Base-by-base conservation (phyloP, 1,140 invertebrate species). In the Matsumurasca onukii region DNA sequence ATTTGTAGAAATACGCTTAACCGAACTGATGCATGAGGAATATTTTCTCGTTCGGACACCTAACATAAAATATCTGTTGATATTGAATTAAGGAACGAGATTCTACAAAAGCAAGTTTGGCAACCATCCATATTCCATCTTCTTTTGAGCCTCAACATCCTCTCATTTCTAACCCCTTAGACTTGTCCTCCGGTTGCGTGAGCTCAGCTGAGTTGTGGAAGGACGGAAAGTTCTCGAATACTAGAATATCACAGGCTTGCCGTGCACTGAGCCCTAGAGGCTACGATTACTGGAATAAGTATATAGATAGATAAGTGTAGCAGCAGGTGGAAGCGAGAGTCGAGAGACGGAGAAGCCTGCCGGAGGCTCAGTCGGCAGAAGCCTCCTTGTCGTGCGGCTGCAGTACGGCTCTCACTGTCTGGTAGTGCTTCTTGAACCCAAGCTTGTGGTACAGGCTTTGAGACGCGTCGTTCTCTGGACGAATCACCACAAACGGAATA, bases 381-480 rank as follows among this genome's bases (percentile, higher is more conserved):
- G 66, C 24, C 25, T 31, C 39, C 30, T 68, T 57, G 31, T 79
- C 5, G 67, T 2, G 68, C 2, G 91, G 91, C 73, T 84, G 84
- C 76, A 92, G 84, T 62, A 89, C 87, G 75, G 89, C 89, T 65
- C 91, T 85, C 48, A 90, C 88, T 70, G 88, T 91, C 78, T 89
- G 85, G 75, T 90, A 92, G 73, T 86, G 83, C 78, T 86, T 90
- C 74, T 85, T 85, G 80, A 92, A 93, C 69, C 90, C 89, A 74
- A 93, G 83, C 76, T 92, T 92, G 52, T 83, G 86, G 78, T 92
- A 93, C 27, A 93, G 82, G 73, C 86, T 88, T 73, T 89, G 86
- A 71, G 91, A 92, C 49, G 91, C 90, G 78, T 91, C 88, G 77
- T 93, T 93, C 77, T 92, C 89, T 65, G 91, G 91, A 80, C 90